Percentiles rank a stretch among this genome's conserved stretches.
These are phyloP conservation scores for Menidia beryllina DNA, from an alignment of 2,113 vertebrate genomes.

Conservation along the genomic window DNA sequence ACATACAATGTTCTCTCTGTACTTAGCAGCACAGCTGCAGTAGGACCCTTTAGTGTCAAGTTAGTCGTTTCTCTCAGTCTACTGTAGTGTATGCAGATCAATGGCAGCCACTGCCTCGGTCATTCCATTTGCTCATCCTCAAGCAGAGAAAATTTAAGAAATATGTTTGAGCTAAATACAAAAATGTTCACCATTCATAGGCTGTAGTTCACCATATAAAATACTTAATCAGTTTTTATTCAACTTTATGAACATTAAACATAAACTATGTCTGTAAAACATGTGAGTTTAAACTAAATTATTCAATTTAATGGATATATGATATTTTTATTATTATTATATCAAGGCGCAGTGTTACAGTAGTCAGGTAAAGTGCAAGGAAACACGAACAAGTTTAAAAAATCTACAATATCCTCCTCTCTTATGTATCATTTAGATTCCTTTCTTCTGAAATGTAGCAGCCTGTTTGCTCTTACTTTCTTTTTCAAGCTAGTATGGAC, in stretches of 20 bases:
- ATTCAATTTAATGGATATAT: neutral
- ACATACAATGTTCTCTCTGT: slow-evolving; percentile 32
- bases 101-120: slow-evolving; percentile 40
- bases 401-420: no score
- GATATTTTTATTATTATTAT: neutral
- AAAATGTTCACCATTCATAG: neutral
- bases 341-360: no score
- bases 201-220: neutral
- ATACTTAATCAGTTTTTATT: neutral
- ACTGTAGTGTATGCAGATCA: slow-evolving; percentile 61
- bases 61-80: slow-evolving; percentile 58
- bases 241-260: neutral
- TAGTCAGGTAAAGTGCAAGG: no score
- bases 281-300: neutral
- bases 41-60: slow-evolving; percentile 65
- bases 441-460: no score
- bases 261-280: no score
- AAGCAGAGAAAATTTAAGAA: slow-evolving; percentile 7
- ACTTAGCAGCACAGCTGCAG: slow-evolving; percentile 27
- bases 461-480: neutral
- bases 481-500: neutral
- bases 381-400: no score
- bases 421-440: no score
- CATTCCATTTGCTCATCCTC: slow-evolving; percentile 16
- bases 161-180: slow-evolving; percentile 4